Evolutionary conservation across 2,797 vertebrate genomes (phyloP).

Genomic region (Graptemys geographica): DNA sequence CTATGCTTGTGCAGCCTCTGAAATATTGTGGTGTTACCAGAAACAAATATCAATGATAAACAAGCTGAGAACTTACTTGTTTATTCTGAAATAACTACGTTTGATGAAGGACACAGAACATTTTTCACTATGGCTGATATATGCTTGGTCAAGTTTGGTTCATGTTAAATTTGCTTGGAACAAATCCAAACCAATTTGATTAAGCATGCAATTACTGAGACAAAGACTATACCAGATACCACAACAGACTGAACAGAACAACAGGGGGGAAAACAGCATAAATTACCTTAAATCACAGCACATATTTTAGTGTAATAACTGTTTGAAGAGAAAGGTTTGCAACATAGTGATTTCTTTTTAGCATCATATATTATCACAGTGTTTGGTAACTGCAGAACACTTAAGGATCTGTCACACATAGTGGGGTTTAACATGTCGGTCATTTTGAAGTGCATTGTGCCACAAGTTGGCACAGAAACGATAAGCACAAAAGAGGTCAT

Average conservation of each 20-base stretch:
- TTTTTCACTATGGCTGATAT: background rate
- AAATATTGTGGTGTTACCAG: background rate
- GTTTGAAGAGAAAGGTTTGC: constrained; percentile 4
- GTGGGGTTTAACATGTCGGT: background rate
- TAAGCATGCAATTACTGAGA: constrained; percentile 51
- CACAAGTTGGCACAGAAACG: background rate
- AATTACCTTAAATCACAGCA: background rate
- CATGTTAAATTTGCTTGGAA: constrained; percentile 60
- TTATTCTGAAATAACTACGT: constrained; percentile 11
- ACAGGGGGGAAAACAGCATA: constrained; percentile 5
- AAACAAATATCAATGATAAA: background rate
- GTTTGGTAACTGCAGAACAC: background rate
- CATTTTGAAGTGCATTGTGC: background rate
- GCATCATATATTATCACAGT: background rate
- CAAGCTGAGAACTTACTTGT: background rate
- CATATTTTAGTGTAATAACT: background rate
- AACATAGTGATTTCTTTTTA: background rate
- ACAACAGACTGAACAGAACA: background rate
- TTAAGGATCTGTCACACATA: background rate
- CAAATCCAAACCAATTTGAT: constrained; percentile 51
- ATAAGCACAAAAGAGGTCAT: background rate
- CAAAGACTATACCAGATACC: constrained; percentile 49
- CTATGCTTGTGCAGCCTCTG: background rate
- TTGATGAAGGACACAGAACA: background rate
- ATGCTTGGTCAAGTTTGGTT: constrained; percentile 49